A percentile compares a stretch with the other conserved stretches of the same genome.
Conservation (phyloP, 2,113 vertebrate genomes). For the Eurystomus gularis region DNA sequence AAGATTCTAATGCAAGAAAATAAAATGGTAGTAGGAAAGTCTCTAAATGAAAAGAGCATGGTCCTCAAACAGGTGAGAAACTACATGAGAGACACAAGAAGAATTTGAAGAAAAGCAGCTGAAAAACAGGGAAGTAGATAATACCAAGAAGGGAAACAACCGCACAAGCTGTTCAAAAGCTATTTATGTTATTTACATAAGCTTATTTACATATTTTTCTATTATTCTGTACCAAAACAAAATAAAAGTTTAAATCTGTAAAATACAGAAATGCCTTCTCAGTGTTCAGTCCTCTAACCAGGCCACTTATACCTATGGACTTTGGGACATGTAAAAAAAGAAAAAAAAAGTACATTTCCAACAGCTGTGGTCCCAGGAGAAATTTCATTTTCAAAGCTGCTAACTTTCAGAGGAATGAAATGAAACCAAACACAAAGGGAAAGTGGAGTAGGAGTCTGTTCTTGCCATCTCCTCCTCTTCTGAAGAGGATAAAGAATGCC, state of each 20-base stretch:
- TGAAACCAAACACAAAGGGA: background rate
- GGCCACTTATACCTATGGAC: background rate
- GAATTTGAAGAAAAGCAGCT: background rate
- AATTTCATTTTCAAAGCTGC: background rate
- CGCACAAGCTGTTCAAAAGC: background rate
- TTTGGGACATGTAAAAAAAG: background rate
- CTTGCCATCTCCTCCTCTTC: background rate
- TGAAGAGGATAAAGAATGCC: background rate
- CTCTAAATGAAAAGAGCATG: background rate
- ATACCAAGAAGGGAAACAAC: background rate
- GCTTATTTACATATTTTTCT: background rate
- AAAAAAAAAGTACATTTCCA: background rate
- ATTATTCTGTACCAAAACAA: background rate
- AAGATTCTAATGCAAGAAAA: background rate
- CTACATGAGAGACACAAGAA: fast-evolving
- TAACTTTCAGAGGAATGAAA: background rate
- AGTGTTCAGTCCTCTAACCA: background rate
- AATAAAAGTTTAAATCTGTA: background rate
- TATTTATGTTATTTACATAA: background rate
- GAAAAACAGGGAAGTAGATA: background rate
- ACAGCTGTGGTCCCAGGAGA: background rate
- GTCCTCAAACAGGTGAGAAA: background rate
- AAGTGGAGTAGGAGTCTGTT: background rate
- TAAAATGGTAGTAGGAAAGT: background rate
- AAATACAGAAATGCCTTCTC: background rate